Evolutionary conservation across 2,113 vertebrate genomes (phyloP).

Genomic region (Orycteropus afer): DNA sequence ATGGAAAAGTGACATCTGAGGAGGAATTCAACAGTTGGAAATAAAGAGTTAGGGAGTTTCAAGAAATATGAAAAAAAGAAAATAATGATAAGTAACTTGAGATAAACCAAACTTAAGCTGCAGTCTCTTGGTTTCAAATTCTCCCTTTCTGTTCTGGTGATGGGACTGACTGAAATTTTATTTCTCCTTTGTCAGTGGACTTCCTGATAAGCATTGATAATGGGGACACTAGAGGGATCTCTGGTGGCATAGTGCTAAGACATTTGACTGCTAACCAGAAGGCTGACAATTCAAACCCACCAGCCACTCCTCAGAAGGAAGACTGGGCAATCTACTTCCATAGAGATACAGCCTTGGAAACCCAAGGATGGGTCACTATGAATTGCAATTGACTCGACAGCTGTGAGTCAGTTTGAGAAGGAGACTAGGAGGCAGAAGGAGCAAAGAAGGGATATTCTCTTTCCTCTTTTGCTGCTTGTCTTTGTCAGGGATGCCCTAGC

Average conservation of each 20-base stretch:
- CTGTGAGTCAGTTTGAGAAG: too few species aligned
- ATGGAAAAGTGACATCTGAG: neutral
- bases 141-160: neutral
- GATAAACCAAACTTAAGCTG: neutral
- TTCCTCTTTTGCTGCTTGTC: neutral
- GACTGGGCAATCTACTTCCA: too few species aligned
- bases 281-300: too few species aligned
- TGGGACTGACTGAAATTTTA: too few species aligned
- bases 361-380: too few species aligned
- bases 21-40: neutral
- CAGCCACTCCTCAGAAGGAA: too few species aligned
- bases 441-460: neutral
- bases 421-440: neutral
- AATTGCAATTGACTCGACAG: too few species aligned
- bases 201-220: neutral
- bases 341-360: too few species aligned
- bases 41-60: neutral
- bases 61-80: neutral
- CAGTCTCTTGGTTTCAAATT: neutral
- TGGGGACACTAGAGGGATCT: accelerated
- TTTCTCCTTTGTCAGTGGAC: neutral
- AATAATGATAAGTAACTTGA: neutral
- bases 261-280: too few species aligned
- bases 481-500: neutral
- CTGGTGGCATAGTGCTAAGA: too few species aligned